Evolutionary conservation across 1,140 invertebrate species (phyloP).

Genomic region (Drosophila tropicalis): DNA sequence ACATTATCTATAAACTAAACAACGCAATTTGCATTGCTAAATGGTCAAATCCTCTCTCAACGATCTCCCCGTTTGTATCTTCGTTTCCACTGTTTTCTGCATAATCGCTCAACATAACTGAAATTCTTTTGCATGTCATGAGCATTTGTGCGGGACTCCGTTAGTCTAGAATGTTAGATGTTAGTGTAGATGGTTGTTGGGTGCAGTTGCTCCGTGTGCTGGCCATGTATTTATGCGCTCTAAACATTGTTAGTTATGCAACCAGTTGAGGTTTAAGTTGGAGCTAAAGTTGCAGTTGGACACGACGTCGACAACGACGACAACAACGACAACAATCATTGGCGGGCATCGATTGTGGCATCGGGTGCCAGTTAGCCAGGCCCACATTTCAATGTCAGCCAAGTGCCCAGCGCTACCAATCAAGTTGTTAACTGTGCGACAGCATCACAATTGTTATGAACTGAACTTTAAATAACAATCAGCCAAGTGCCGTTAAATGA

Average conservation of each 20-base stretch:
- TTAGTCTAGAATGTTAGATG: conserved; percentile 63
- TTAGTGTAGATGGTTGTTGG: conserved; percentile 30
- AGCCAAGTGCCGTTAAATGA: conserved; percentile 80
- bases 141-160: conserved; percentile 74
- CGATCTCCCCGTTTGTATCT: conserved; percentile 1
- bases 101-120: conserved; percentile 61
- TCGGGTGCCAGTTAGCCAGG: conserved; percentile 38
- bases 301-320: conserved; percentile 41
- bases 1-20: conserved; percentile 77
- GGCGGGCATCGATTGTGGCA: conserved; percentile 73
- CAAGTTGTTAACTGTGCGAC: conserved; percentile 77
- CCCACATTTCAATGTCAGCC: conserved; percentile 79
- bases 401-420: conserved; percentile 77
- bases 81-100: conserved; percentile 18
- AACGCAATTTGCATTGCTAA: conserved; percentile 78
- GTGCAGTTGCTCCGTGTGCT: conserved; percentile 33
- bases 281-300: conserved; percentile 44
- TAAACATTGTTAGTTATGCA: conserved; percentile 79
- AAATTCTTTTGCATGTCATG: conserved; percentile 77
- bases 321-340: conserved; percentile 66
- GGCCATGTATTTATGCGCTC: conserved; percentile 74
- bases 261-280: conserved; percentile 48
- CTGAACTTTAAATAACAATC: conserved; percentile 80
- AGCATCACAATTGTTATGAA: conserved; percentile 71
- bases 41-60: conserved; percentile 40